phyloP scores from a whole-genome alignment of 64 coral and sea anemone species.

The Montipora cactus region DNA sequence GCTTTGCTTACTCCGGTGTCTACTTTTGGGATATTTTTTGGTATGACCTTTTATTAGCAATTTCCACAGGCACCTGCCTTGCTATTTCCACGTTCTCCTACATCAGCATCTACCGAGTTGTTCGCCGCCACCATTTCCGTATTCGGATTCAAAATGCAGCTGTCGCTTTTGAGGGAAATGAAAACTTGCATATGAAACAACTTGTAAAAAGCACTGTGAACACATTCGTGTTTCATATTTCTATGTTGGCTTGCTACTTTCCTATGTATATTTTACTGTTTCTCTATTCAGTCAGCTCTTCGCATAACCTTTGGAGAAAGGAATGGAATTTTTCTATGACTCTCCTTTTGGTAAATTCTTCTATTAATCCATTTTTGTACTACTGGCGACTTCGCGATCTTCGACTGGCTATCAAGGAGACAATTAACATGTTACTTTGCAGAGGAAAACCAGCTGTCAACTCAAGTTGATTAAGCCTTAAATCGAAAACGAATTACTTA shows the following conservation, averaged over 20 bases:
- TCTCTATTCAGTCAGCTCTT: background rate
- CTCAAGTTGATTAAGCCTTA: too few species aligned
- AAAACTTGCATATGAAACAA: background rate
- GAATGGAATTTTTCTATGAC: conserved; percentile 27
- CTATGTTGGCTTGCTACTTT: background rate
- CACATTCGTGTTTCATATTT: conserved; percentile 8
- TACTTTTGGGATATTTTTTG: conserved; percentile 32
- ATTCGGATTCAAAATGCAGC: too few species aligned
- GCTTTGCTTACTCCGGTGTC: conserved; percentile 2
- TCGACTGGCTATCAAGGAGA: conserved; percentile 12
- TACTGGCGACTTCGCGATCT: conserved; percentile 63
- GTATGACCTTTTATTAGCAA: conserved; percentile 8
- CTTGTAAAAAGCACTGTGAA: conserved; percentile 3
- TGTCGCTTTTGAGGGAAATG: too few species aligned
- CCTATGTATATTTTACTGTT: background rate
- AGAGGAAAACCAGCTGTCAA: background rate
- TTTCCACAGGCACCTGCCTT: conserved; percentile 21
- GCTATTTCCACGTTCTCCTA: background rate
- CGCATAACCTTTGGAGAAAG: background rate
- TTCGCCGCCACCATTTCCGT: too few species aligned
- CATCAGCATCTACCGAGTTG: too few species aligned
- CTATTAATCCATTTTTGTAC: conserved; percentile 62
- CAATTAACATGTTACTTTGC: background rate
- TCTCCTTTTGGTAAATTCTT: conserved; percentile 54
- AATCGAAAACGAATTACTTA: too few species aligned